A percentile compares a stretch with the other conserved stretches of the same genome.
Evolutionary conservation across 2,797 vertebrate genomes (phyloP).

Genomic region (Galagoides demidoff): DNA sequence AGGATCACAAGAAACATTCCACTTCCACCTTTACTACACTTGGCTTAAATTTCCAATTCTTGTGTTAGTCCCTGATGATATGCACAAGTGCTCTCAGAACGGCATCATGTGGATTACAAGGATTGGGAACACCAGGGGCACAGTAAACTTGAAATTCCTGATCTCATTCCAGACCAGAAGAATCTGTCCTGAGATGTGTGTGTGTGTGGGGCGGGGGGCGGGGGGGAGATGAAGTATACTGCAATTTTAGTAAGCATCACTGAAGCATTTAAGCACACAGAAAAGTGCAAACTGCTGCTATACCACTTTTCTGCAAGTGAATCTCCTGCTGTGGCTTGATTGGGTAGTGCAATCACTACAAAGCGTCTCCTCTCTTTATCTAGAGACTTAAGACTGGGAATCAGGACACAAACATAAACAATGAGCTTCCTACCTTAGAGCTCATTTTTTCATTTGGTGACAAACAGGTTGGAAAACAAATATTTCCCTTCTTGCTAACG

Average conservation of each 20-base stretch:
- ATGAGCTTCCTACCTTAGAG: not conserved
- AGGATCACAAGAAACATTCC: not conserved
- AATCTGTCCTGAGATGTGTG: not conserved
- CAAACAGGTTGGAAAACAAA: not conserved
- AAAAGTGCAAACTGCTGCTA: not conserved
- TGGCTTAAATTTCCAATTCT: not conserved
- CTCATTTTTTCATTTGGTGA: not conserved
- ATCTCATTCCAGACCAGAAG: slow-evolving; percentile 28
- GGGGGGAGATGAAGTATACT: not conserved
- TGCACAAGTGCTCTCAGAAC: not conserved
- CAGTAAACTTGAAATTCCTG: slow-evolving; percentile 65
- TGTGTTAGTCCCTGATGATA: not conserved
- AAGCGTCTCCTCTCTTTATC: not conserved
- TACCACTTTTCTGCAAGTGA: not conserved
- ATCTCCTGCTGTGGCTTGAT: not conserved
- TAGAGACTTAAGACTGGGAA: not conserved
- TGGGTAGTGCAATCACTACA: not conserved
- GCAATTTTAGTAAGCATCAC: not conserved
- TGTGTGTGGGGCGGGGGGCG: too few relatives aligned
- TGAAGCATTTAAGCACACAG: not conserved
- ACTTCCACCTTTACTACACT: not conserved
- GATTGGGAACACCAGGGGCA: slow-evolving; percentile 9
- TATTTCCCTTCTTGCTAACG: not conserved
- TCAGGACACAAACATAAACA: not conserved
- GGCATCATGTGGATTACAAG: not conserved